Evolutionary conservation across 2,113 vertebrate species (phyloP).

Genomic region (Callaeas wilsoni): DNA sequence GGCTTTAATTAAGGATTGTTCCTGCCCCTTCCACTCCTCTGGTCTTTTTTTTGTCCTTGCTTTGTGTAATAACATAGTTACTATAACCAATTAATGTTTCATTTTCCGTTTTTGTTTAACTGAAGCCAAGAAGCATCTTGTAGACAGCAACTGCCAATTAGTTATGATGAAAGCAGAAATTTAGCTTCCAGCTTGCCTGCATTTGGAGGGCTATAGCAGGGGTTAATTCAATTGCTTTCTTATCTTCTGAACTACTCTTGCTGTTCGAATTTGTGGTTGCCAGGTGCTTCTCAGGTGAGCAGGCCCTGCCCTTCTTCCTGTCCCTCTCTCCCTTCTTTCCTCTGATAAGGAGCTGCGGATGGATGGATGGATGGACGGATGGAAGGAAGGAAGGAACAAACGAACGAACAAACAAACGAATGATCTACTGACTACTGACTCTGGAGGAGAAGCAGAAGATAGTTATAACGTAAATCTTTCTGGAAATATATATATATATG

Average conservation of each 20-base stretch:
- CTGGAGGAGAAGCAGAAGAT: not conserved
- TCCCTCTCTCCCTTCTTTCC: not conserved
- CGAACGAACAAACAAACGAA: not conserved
- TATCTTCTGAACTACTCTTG: not conserved
- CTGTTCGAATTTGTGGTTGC: not conserved
- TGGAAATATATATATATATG: not conserved
- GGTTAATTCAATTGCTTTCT: slow-evolving; percentile 6
- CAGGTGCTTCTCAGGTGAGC: not conserved
- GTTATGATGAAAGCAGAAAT: slow-evolving; percentile 28
- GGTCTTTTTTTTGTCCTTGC: not conserved
- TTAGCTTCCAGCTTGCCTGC: not conserved
- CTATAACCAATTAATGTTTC: not conserved
- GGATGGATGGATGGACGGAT: not conserved
- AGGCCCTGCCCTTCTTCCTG: not conserved
- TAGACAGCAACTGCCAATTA: slow-evolving; percentile 25
- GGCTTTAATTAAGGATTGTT: not conserved
- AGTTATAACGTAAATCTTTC: not conserved
- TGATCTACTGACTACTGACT: rapidly evolving
- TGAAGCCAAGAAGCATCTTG: not conserved
- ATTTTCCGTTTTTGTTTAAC: slow-evolving; percentile 8
- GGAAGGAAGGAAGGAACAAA: not conserved
- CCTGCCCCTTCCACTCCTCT: not conserved
- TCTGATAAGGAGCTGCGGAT: not conserved
- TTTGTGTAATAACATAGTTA: slow-evolving; percentile 29
- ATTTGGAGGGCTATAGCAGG: not conserved